Evolutionary conservation across 2,888 invertebrate species (phyloP), one percentile per base, ranked within the genome.

Genomic region (Hemicrepidius hirtus): DNA sequence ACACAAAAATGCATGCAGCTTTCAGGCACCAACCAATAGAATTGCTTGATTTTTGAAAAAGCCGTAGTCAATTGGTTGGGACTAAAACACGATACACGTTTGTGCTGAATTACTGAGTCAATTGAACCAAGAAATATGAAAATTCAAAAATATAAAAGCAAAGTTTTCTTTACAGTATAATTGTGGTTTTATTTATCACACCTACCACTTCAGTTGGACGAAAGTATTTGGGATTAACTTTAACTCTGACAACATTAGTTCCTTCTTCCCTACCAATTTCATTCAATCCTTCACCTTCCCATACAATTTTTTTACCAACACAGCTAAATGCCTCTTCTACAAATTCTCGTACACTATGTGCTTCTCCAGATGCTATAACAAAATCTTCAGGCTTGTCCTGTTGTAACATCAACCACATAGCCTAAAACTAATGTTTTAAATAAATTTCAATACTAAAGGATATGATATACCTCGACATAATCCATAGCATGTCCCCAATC

Each of bases 341-440:
- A 88, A 99, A 99, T 87, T 99, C 97, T 10, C 96, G 89, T 0
- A 99, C 99, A 85, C 96, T 98, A 87, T 97, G 97, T 12, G 94
- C 91, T 85, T 97, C 95, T 0, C 98, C 98, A 0, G 98, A 98
- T 4, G 99, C 97, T 79, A 99, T 97, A 4, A 99, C 99, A 88
- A 94, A 99, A 88, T 99, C 99, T 63, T 98, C 95, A 0, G 99
- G 95, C 37, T 88, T 86, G 0, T 96, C 92, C 83, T 95, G 94
- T 85, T 99, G 99, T 13, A 99, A 89, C 97, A 99, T 99, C 85
- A 97, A 87, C 98, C 99, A 99, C 99, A 99, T 99, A 0, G 98
- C 99, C 80, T 80, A 57, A 37, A 70, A 6, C 24, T 35, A 21
- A 32, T 35, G 9, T 55, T 60, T 7, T n/a, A 35, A 35, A 0